Evolutionary conservation across 2,797 vertebrate genomes (phyloP).

Genomic region (Characodon lateralis): DNA sequence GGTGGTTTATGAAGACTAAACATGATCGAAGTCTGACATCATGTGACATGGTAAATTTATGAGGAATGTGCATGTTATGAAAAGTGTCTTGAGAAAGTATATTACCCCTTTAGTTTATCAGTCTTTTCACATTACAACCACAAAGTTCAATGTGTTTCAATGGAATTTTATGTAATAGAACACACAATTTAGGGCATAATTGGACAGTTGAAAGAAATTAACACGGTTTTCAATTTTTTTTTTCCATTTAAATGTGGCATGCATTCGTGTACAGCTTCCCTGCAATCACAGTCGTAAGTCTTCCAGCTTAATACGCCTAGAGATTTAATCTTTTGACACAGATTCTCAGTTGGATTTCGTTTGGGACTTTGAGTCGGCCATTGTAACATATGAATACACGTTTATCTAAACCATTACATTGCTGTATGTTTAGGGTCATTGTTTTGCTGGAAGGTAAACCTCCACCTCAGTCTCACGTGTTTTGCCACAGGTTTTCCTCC

Average conservation of each 20-base stretch:
- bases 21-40: not conserved
- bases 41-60: not conserved
- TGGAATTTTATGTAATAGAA: too few relatives aligned
- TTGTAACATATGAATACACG: not conserved
- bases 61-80: not conserved
- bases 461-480: not conserved
- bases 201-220: too few relatives aligned
- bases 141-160: not conserved
- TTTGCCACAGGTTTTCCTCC: too few relatives aligned
- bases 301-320: too few relatives aligned
- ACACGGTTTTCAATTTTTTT: too few relatives aligned
- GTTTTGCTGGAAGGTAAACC: not conserved
- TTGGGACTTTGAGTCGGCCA: not conserved
- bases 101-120: not conserved
- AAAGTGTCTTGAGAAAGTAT: not conserved
- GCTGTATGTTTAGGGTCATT: not conserved
- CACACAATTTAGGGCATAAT: too few relatives aligned
- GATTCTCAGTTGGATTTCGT: not conserved
- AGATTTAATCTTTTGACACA: not conserved
- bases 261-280: not conserved
- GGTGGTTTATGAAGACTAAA: slow-evolving; percentile 2
- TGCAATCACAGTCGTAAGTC: not conserved
- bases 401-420: not conserved
- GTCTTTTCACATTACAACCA: not conserved
- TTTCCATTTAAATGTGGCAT: too few relatives aligned